These are phyloP conservation scores for Leptopilina clavipes DNA, from an alignment of 1,140 invertebrate genomes.

Conservation along the genomic window DNA sequence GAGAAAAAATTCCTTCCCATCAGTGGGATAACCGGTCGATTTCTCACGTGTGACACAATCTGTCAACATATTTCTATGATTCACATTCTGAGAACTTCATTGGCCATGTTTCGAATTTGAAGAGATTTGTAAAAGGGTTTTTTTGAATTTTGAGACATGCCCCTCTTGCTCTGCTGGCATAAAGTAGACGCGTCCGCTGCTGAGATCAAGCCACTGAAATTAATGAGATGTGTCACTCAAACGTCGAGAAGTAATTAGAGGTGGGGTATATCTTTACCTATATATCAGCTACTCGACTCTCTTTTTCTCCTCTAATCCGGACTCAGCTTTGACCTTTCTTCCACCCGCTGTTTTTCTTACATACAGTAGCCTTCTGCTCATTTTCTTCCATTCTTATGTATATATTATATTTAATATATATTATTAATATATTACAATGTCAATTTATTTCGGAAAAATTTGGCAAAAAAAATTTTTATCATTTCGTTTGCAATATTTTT, in stretches of 20 bases:
- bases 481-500: too few relatives aligned
- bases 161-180: not conserved
- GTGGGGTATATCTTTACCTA: slow-evolving; percentile 28
- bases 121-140: slow-evolving; percentile 7
- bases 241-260: slow-evolving; percentile 64
- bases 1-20: not conserved
- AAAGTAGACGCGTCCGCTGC: slow-evolving; percentile 26
- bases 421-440: too few relatives aligned
- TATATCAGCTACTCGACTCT: slow-evolving; percentile 45
- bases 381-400: slow-evolving; percentile 12
- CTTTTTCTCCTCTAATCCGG: slow-evolving; percentile 60
- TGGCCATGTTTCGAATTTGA: slow-evolving; percentile 2
- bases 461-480: too few relatives aligned
- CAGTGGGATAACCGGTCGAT: not conserved
- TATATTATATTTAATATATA: not conserved
- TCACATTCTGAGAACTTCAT: slow-evolving; percentile 30
- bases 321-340: slow-evolving; percentile 40
- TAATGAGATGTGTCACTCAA: slow-evolving; percentile 69
- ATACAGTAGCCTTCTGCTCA: slow-evolving; percentile 9
- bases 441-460: too few relatives aligned
- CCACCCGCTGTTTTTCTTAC: slow-evolving; percentile 12
- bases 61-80: slow-evolving; percentile 21
- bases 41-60: slow-evolving; percentile 18
- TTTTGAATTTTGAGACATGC: slow-evolving; percentile 19
- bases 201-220: slow-evolving; percentile 59